Percentiles rank a stretch among this genome's conserved stretches.
Evolutionary conservation across 2,797 vertebrate genomes (phyloP).

Genomic region (Serranus cabrilla): DNA sequence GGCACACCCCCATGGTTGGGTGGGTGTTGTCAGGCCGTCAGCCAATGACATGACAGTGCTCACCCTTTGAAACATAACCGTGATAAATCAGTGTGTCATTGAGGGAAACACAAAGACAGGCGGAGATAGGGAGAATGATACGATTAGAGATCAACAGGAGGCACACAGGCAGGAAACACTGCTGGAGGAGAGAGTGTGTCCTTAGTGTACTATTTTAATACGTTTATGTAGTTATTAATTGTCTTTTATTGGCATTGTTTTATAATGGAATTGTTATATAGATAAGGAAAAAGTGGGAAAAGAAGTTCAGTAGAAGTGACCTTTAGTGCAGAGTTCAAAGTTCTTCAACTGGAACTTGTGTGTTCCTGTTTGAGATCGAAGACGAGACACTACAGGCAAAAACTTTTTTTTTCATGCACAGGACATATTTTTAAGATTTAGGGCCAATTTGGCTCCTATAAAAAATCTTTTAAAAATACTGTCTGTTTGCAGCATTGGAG

Average conservation of each 20-base stretch:
- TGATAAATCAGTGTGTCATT: constrained; percentile 49
- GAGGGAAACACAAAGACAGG: constrained; percentile 26
- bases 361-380: not conserved
- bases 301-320: constrained; percentile 1
- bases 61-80: constrained; percentile 54
- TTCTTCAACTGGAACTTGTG: not conserved
- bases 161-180: constrained; percentile 4
- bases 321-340: constrained; percentile 26
- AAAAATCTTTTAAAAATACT: no score
- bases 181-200: not conserved
- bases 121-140: not conserved
- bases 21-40: constrained; percentile 70
- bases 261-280: not conserved
- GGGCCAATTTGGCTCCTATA: no score
- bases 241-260: constrained; percentile 3
- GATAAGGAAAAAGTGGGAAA: not conserved
- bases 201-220: not conserved
- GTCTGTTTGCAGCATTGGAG: no score
- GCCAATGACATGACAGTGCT: constrained; percentile 65
- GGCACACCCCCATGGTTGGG: constrained; percentile 44
- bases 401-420: no score
- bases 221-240: constrained; percentile 7
- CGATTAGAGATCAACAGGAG: constrained; percentile 37
- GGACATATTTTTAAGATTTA: no score
- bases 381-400: no score